Evolutionary conservation across 2,888 invertebrate species (phyloP).

Genomic region (Steinernema hermaphroditum): DNA sequence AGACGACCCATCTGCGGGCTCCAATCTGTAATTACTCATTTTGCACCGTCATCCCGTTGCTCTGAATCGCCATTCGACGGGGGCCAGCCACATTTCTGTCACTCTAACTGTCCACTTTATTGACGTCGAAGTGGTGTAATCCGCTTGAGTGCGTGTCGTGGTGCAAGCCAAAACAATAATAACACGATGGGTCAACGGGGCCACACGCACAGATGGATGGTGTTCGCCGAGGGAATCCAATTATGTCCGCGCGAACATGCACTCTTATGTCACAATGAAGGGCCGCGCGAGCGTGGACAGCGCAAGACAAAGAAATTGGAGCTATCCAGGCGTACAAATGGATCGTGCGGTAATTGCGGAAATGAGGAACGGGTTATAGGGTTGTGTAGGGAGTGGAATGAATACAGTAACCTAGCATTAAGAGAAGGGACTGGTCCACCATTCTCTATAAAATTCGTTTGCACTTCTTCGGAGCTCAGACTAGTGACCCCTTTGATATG

Average conservation of each 20-base stretch:
- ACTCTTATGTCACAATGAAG: conserved; percentile 26
- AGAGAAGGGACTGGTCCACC: too few relatives aligned
- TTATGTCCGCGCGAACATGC: conserved; percentile 10
- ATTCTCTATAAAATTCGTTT: too few relatives aligned
- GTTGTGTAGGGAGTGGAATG: too few relatives aligned
- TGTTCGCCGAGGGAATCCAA: neutral
- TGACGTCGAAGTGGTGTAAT: neutral
- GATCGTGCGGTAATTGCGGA: neutral
- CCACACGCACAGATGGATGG: conserved; percentile 7
- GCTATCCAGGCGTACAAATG: neutral
- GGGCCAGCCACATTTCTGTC: neutral
- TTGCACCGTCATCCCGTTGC: neutral
- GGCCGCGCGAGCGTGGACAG: neutral
- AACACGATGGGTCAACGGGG: neutral
- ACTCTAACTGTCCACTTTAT: neutral
- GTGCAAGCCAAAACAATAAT: neutral
- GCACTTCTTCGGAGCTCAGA: too few relatives aligned
- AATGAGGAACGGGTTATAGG: neutral
- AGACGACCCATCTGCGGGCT: conserved; percentile 14
- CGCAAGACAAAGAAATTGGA: conserved; percentile 10
- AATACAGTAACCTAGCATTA: too few relatives aligned
- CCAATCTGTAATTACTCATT: conserved; percentile 1
- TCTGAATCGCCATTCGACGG: neutral
- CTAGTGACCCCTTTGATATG: too few relatives aligned
- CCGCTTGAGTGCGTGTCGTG: neutral